Evolutionary conservation across 2,797 vertebrate species (phyloP), one percentile per base, ranked within the genome.

Genomic region (Enteromius radiatus): DNA sequence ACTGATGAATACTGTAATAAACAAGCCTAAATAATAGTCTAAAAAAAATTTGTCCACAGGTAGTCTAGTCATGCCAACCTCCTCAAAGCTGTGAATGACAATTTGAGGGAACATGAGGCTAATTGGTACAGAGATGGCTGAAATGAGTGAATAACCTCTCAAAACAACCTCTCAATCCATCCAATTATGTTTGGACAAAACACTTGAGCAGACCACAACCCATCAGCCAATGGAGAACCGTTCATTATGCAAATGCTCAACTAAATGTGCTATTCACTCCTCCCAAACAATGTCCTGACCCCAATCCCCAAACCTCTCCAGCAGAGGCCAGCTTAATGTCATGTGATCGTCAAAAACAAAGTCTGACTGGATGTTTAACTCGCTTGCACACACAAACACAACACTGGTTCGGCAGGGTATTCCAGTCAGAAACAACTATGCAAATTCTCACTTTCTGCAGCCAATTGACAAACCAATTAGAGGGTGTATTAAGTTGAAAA

Each of bases 331-430:
- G 61, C 5, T 59, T 23, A 64, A 5, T 45, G 52, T 80, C 70
- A 83, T 76, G 84, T 80, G 73, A 86, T 81, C 75, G 31, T 64
- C 81, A 84, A 70, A 68, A 9, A 28, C 49, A 3, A 59, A 49
- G 26, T 83, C 41, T 80, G 33, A 82, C n/a, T 63, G 75, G 49
- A 64, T 43, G 1, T 73, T 47, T 45, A 54, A 43, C 56, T 69
- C 74, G 33, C 38, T 36, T 43, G 63, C 19, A 45, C 17, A 19
- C 31, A 45, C 19, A 76, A 45, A 80, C 28, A 68, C 10, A 61
- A 56, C 54, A 79, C 31, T 38, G 63, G 71, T 68, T 56, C 5
- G 0, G n/a, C 47, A 82, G 26, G 19, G 68, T 81, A 67, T 45
- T 54, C 36, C 61, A 52, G n/a, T 36, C n/a, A 67, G 14, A 52